Conservation (phyloP, 2,888 invertebrate genomes). For the Iselma pallidipennis region DNA sequence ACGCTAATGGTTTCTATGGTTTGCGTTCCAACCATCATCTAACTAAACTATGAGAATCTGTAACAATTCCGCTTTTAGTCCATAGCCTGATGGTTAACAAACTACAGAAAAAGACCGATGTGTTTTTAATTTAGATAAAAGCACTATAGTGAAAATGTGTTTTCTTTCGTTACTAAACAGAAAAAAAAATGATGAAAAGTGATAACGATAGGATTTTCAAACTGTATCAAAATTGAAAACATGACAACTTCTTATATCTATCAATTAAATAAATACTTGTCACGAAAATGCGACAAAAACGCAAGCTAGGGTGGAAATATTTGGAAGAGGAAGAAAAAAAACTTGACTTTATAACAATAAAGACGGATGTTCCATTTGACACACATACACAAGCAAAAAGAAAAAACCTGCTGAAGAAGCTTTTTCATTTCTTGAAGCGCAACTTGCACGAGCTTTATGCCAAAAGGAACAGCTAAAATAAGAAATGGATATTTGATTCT, state of each 20-base stretch:
- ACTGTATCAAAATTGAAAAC: neutral
- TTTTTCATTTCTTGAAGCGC: neutral
- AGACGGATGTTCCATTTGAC: neutral
- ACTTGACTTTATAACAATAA: neutral
- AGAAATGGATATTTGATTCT: neutral
- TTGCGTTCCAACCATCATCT: conserved; percentile 16
- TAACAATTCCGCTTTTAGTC: neutral
- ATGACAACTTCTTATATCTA: neutral
- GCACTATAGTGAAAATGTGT: neutral
- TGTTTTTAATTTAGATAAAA: neutral
- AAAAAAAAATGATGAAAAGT: neutral
- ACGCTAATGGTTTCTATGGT: conserved; percentile 43
- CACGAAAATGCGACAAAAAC: neutral
- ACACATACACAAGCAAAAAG: neutral
- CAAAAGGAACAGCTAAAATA: neutral
- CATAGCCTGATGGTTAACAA: neutral
- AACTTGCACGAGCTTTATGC: neutral
- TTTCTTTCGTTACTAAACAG: too few species aligned
- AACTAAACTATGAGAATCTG: conserved; percentile 17
- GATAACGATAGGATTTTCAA: neutral
- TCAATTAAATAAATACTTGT: neutral
- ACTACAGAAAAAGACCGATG: neutral
- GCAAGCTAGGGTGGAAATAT: too few species aligned
- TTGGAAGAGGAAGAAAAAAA: neutral
- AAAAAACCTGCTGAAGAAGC: neutral